phyloP scores from a whole-genome alignment of 2,797 vertebrate species.

The Sebastiscus tertius region DNA sequence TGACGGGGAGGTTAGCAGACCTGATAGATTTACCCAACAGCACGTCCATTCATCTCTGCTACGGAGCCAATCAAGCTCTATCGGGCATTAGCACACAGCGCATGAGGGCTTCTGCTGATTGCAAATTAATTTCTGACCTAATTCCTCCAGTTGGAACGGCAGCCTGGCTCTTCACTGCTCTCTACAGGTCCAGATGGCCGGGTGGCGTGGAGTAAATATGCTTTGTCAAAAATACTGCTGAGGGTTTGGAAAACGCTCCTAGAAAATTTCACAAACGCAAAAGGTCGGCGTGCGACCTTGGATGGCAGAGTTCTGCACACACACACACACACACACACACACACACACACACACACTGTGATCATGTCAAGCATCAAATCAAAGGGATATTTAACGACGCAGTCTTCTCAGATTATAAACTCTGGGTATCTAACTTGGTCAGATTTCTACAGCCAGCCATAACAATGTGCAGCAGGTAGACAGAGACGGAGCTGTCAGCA shows the following conservation, averaged over 20 bases:
- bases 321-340: background rate
- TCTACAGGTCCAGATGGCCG: constrained; percentile 71
- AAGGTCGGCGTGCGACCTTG: constrained; percentile 36
- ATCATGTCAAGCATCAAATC: constrained; percentile 15
- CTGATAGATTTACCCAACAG: constrained; percentile 22
- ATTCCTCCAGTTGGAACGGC: constrained; percentile 66
- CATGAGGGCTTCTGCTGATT: constrained; percentile 50
- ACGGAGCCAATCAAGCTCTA: constrained; percentile 45
- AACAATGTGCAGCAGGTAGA: constrained; percentile 56
- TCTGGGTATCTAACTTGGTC: constrained; percentile 21
- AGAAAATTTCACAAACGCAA: constrained; percentile 8
- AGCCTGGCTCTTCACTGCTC: constrained; percentile 54
- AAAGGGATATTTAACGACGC: background rate
- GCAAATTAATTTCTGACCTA: constrained; percentile 75
- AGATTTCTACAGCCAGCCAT: constrained; percentile 45
- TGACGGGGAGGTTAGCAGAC: constrained; percentile 11
- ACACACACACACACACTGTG: background rate
- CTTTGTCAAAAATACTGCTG: constrained; percentile 40
- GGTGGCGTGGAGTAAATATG: constrained; percentile 63
- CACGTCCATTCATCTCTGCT: constrained; percentile 37
- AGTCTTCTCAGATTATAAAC: background rate
- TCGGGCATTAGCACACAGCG: constrained; percentile 31
- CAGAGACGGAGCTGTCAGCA: constrained; percentile 58
- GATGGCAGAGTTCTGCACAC: background rate
- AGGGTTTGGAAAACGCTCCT: constrained; percentile 15